A percentile compares a stretch with the other conserved stretches of the same genome.
Evolutionary conservation across 2,797 vertebrate species (phyloP).

Genomic region (Microctenopoma lineatum): DNA sequence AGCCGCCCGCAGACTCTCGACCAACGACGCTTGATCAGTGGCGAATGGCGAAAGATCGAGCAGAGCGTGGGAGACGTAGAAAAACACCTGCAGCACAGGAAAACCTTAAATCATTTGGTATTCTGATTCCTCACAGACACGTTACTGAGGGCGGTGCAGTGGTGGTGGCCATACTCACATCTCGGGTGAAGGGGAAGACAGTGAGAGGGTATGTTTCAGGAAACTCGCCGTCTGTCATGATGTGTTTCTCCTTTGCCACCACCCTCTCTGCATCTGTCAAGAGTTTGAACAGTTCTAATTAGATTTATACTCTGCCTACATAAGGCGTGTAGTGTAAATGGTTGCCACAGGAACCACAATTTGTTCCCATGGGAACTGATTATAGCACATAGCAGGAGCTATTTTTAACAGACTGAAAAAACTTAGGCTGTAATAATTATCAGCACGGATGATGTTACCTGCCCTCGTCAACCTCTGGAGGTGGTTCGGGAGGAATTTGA

Average conservation of each 20-base stretch:
- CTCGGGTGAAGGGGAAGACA: slow-evolving; percentile 63
- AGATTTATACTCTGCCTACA: slow-evolving; percentile 6
- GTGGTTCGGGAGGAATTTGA: too few species aligned
- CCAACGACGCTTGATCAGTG: slow-evolving; percentile 1
- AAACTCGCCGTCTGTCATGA: slow-evolving; percentile 60
- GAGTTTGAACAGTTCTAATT: neutral
- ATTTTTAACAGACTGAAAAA: neutral
- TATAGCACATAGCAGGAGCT: slow-evolving; percentile 8
- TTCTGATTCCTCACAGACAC: neutral
- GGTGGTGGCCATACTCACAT: too few species aligned
- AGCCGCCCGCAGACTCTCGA: slow-evolving; percentile 38
- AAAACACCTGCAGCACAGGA: slow-evolving; percentile 58
- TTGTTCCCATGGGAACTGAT: slow-evolving; percentile 40
- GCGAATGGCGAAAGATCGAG: slow-evolving; percentile 57
- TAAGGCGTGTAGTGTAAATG: neutral
- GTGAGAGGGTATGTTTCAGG: slow-evolving; percentile 50
- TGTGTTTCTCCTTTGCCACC: slow-evolving; percentile 38
- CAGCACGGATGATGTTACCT: too few species aligned
- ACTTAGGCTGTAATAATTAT: too few species aligned
- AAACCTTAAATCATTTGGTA: too few species aligned
- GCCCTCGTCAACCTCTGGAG: too few species aligned
- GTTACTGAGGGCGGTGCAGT: too few species aligned
- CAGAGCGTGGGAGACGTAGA: slow-evolving; percentile 38
- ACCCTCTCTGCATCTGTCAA: slow-evolving; percentile 70
- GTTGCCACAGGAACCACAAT: slow-evolving; percentile 29